Percentiles rank a stretch among this genome's conserved stretches.
phyloP scores from a whole-genome alignment of 1,140 invertebrate genomes.

The Drosophila pandora region DNA sequence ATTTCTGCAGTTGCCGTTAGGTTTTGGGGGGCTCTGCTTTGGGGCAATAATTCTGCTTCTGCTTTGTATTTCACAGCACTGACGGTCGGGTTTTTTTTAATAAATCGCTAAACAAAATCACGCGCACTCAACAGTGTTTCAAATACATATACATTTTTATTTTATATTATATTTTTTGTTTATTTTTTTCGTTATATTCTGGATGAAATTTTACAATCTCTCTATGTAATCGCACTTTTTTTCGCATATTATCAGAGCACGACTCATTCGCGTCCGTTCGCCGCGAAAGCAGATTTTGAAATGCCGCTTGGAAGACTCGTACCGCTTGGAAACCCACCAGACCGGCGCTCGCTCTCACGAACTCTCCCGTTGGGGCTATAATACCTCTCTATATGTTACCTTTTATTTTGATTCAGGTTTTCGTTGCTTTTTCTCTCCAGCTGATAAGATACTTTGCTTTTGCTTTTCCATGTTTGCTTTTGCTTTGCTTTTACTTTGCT shows the following conservation, averaged over 20 bases:
- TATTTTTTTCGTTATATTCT: background rate
- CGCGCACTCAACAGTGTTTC: constrained; percentile 48
- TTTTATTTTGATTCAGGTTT: constrained; percentile 7
- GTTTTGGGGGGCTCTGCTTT: constrained; percentile 26
- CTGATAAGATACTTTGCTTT: constrained; percentile 5
- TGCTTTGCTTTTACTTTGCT: constrained; percentile 45
- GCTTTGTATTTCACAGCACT: constrained; percentile 58
- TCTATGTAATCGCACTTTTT: constrained; percentile 16
- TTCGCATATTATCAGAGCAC: constrained; percentile 14
- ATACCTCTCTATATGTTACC: background rate
- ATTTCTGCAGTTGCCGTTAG: constrained; percentile 38
- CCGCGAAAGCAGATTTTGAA: constrained; percentile 3
- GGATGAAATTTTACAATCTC: constrained; percentile 2
- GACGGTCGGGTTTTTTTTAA: background rate
- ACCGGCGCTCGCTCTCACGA: background rate
- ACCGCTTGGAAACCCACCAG: constrained; percentile 5
- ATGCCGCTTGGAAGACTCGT: constrained; percentile 24
- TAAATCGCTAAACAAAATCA: constrained; percentile 55
- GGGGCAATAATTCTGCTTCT: constrained; percentile 28
- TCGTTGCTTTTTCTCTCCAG: constrained; percentile 6
- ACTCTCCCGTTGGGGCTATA: background rate
- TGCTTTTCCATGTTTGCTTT: constrained; percentile 52
- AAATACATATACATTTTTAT: constrained; percentile 1
- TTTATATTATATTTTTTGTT: constrained; percentile 1
- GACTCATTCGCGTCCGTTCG: constrained; percentile 38